These are phyloP conservation scores for Hyppa rectilinea DNA, from an alignment of 2,888 invertebrate species.

Conservation along the genomic window DNA sequence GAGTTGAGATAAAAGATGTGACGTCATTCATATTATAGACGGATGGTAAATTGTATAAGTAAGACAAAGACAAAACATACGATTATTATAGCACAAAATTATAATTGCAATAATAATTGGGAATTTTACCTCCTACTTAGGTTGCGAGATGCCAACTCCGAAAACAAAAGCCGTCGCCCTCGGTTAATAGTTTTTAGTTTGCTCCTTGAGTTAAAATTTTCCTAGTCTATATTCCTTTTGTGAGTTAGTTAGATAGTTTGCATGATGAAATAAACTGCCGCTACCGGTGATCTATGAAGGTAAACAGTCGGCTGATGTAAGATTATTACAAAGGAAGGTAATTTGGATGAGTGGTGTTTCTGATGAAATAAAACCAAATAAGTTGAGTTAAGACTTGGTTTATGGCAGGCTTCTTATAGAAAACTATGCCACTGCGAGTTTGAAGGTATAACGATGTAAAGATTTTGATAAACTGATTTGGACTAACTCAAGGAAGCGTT, in stretches of 20 bases:
- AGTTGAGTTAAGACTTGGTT: neutral
- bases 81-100: too few relatives aligned
- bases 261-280: conserved; percentile 49
- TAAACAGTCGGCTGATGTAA: conserved; percentile 57
- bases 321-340: conserved; percentile 36
- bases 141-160: too few relatives aligned
- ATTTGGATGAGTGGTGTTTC: conserved; percentile 16
- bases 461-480: neutral
- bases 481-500: neutral
- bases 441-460: neutral
- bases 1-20: conserved; percentile 52
- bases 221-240: neutral
- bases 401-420: neutral
- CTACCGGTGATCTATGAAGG: conserved; percentile 24
- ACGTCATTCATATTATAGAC: conserved; percentile 37
- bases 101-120: too few relatives aligned
- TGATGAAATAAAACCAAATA: conserved; percentile 41
- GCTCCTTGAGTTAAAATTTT: neutral
- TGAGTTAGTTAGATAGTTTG: conserved; percentile 26
- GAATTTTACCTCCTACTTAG: too few relatives aligned
- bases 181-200: neutral
- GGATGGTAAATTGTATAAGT: conserved; percentile 6
- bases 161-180: too few relatives aligned
- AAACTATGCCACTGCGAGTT: neutral
- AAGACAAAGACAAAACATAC: conserved; percentile 31